A percentile compares a stretch with the other conserved stretches of the same genome.
Conservation (phyloP, 1,140 invertebrate genomes). For the Heliconius eleuchia region DNA sequence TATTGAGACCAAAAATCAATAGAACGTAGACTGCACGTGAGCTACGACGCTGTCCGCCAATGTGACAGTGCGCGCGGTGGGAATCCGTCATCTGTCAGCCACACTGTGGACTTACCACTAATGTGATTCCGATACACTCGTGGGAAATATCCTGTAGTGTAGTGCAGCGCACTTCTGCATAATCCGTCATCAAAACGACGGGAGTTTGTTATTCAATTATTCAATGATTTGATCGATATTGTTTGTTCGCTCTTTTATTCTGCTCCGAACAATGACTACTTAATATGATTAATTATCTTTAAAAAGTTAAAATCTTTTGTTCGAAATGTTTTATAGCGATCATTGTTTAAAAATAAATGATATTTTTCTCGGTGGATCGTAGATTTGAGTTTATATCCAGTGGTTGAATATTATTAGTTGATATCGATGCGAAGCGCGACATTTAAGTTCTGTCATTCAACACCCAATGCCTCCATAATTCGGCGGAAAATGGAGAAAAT, state of each 20-base stretch:
- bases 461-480: no score
- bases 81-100: slow-evolving; percentile 60
- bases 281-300: slow-evolving; percentile 9
- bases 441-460: no score
- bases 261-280: not conserved
- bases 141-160: slow-evolving; percentile 61
- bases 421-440: no score
- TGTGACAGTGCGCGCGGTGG: slow-evolving; percentile 17
- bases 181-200: slow-evolving; percentile 47
- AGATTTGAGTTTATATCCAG: not conserved
- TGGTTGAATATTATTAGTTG: not conserved
- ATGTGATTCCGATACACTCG: slow-evolving; percentile 66
- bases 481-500: no score
- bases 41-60: not conserved
- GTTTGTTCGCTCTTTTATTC: slow-evolving; percentile 19
- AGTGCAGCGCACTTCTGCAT: slow-evolving; percentile 43
- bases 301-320: slow-evolving; percentile 7
- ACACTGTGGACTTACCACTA: slow-evolving; percentile 60
- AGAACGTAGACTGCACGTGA: not conserved
- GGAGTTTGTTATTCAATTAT: slow-evolving; percentile 48
- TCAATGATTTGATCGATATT: slow-evolving; percentile 39
- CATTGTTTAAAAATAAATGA: not conserved
- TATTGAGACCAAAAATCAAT: not conserved
- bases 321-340: not conserved
- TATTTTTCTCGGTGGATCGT: not conserved